Percentiles rank a stretch among this genome's conserved stretches.
Conservation (phyloP, 2,797 vertebrate species). For the Hafferia zeledoni region DNA sequence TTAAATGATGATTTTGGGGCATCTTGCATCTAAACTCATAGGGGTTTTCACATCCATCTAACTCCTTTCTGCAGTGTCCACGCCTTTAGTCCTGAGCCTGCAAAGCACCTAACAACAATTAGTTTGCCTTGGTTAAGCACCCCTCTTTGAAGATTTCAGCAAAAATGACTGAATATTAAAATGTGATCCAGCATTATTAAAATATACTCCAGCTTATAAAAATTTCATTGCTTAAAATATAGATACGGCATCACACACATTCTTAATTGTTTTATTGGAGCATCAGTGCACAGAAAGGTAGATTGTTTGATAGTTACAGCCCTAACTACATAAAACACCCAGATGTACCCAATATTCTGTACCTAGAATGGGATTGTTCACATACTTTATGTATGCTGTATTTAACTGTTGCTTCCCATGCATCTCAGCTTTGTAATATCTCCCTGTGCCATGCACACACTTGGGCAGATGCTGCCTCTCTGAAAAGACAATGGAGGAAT, state of each 20-base stretch:
- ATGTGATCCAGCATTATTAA: neutral
- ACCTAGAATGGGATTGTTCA: neutral
- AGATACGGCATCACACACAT: neutral
- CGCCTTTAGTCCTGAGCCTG: neutral
- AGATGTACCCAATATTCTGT: neutral
- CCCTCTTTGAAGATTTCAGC: neutral
- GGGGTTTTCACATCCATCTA: neutral
- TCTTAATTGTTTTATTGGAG: neutral
- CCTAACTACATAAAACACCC: neutral
- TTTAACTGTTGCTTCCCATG: neutral
- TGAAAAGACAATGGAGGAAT: neutral
- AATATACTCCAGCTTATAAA: neutral
- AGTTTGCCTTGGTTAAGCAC: neutral
- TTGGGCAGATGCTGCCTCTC: neutral
- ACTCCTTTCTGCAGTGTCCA: neutral
- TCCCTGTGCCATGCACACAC: rapidly evolving
- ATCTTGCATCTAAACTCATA: neutral
- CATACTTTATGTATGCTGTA: neutral
- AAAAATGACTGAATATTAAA: neutral
- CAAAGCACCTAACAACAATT: neutral
- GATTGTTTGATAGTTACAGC: neutral
- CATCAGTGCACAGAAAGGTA: neutral
- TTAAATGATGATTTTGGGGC: neutral
- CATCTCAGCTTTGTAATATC: neutral
- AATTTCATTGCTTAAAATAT: neutral